Evolutionary conservation across 2,888 invertebrate genomes (phyloP), one percentile per base, ranked within the genome.

Genomic region (Euclidia mi): DNA sequence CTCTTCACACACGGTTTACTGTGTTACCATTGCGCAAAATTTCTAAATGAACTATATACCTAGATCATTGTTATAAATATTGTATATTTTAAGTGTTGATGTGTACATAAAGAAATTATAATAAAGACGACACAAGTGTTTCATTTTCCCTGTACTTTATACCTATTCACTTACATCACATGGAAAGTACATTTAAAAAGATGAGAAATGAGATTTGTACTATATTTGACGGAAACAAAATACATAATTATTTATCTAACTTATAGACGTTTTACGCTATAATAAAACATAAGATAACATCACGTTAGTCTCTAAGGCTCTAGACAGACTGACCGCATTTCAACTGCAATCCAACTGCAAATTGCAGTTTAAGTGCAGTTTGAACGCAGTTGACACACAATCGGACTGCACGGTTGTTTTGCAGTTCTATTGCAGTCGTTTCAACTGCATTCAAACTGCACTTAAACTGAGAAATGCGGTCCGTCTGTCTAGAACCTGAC

Each of bases 91-190:
- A 87, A 86, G 79, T 86, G 88, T 91, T 91, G 84, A 89, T 87
- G 90, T 90, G 89, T 91, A 91, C 76, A 91, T 88, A 90, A 88
- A 85, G 43, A 82, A 87, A 84, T 74, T 81, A 79, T 70, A 77
- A 76, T 59, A 61, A 80, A n/a, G 68, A 76, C 45, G 56, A 71
- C 62, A 68, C 59, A 67, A 56, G 45, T 60, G 71, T 56, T 81
- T 82, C 76, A 37, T 81, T 68, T 75, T 84, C 78, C 84, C 82
- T 82, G 78, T 78, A 79, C 57, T 73, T 65, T 43, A 2, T 14
- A 11, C 14, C 12, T 15, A 32, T 11, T 29, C 3, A 29, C 20
- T 12, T 32, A 55, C 56, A 47, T 52, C 38, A 67, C 38, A 50
- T 25, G 52, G n/a, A 32, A 25, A 11, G 11, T 3, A 3, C 10